Conservation (phyloP, 2,797 vertebrate species). For the Nothura maculosa region DNA sequence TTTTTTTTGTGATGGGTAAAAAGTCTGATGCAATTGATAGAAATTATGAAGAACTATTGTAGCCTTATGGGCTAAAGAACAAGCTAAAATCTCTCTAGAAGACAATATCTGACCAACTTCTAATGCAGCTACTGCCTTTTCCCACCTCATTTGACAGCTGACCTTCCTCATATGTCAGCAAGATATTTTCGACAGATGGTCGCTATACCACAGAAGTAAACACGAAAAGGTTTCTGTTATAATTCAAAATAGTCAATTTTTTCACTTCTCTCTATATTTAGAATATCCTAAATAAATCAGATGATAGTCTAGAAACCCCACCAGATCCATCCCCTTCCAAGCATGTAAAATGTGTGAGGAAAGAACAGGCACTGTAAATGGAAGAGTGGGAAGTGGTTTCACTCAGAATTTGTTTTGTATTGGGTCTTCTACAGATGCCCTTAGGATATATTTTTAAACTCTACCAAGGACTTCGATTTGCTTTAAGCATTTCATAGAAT, state of each 20-base stretch:
- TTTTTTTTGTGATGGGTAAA: not conserved
- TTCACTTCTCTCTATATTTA: not conserved
- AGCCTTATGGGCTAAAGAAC: not conserved
- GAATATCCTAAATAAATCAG: not conserved
- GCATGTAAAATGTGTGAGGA: not conserved
- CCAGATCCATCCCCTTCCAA: not conserved
- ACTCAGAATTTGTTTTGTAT: not conserved
- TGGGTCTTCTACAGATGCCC: not conserved
- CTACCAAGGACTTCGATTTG: not conserved
- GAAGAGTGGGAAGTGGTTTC: not conserved
- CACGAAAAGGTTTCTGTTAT: not conserved
- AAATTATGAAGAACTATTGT: not conserved
- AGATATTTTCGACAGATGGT: not conserved
- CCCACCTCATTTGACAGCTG: not conserved
- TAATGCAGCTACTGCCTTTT: not conserved
- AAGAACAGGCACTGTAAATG: fast-evolving
- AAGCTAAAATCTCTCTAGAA: not conserved
- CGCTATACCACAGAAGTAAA: not conserved
- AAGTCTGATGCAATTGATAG: not conserved
- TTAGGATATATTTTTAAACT: not conserved
- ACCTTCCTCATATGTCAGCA: not conserved
- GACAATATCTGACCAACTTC: not conserved
- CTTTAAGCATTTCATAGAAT: not conserved
- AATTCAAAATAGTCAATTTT: not conserved
- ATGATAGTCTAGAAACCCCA: not conserved